These are phyloP conservation scores for Netelia virgata DNA, from an alignment of 2,888 invertebrate genomes.

Conservation along the genomic window DNA sequence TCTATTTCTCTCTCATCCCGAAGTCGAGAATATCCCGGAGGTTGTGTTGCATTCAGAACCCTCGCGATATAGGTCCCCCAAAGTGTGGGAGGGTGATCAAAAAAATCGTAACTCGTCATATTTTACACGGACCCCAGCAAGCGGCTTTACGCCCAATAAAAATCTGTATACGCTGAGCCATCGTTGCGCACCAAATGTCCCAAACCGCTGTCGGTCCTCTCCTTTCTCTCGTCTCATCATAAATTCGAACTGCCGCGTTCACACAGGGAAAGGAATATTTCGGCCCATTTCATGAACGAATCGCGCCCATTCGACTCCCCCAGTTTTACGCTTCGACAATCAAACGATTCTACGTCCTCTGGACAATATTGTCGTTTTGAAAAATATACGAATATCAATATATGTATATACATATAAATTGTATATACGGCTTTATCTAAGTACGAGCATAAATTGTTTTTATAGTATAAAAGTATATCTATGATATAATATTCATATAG, in stretches of 20 bases:
- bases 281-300: conserved; percentile 49
- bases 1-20: conserved; percentile 58
- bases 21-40: conserved; percentile 27
- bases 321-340: conserved; percentile 57
- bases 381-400: neutral
- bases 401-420: neutral
- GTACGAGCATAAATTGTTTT: conserved; percentile 49
- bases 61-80: conserved; percentile 40
- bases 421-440: conserved; percentile 29
- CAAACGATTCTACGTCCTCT: conserved; percentile 46
- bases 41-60: conserved; percentile 14
- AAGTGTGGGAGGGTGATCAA: conserved; percentile 44
- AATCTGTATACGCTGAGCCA: conserved; percentile 67
- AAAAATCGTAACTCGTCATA: conserved; percentile 60
- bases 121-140: conserved; percentile 64
- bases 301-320: conserved; percentile 47
- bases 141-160: conserved; percentile 72
- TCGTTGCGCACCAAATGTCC: conserved; percentile 25
- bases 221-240: conserved; percentile 51
- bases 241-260: conserved; percentile 54
- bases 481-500: neutral
- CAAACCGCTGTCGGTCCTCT: conserved; percentile 10
- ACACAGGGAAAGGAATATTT: conserved; percentile 57
- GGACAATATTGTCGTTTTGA: conserved; percentile 43
- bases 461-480: conserved; percentile 26